A percentile compares a stretch with the other conserved stretches of the same genome.
Conservation (phyloP, 2,113 vertebrate species). For the Scopus umbretta region DNA sequence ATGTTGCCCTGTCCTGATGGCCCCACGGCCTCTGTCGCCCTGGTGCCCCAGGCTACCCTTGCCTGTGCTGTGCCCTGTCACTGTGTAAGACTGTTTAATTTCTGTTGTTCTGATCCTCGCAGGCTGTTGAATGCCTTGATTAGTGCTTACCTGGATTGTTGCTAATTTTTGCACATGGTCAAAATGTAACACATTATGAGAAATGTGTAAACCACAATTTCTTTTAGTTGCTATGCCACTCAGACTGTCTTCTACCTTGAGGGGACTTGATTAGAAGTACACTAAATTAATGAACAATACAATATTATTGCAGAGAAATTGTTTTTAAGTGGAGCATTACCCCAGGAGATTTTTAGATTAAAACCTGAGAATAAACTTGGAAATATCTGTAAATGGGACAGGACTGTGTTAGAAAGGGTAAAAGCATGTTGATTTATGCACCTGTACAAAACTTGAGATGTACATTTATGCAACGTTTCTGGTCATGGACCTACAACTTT, state of each 20-base stretch:
- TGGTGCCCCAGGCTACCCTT: not conserved
- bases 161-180: not conserved
- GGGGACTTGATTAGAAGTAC: not conserved
- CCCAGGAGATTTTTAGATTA: not conserved
- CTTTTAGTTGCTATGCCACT: not conserved
- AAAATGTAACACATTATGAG: not conserved
- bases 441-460: not conserved
- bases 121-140: not conserved
- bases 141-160: not conserved
- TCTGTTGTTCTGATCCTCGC: not conserved
- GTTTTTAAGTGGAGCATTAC: not conserved
- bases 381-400: not conserved
- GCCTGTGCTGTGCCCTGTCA: not conserved
- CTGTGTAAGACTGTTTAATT: not conserved
- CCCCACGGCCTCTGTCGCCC: too few relatives aligned
- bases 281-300: not conserved
- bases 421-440: not conserved
- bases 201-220: not conserved
- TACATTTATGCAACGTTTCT: not conserved
- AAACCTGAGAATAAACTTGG: not conserved
- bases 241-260: not conserved
- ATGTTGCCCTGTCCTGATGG: too few relatives aligned
- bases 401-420: not conserved
- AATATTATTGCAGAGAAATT: not conserved
- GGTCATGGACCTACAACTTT: not conserved